A percentile compares a stretch with the other conserved stretches of the same genome.
Evolutionary conservation across 2,888 invertebrate species (phyloP).

Genomic region (Trypoxylon attenuatum): DNA sequence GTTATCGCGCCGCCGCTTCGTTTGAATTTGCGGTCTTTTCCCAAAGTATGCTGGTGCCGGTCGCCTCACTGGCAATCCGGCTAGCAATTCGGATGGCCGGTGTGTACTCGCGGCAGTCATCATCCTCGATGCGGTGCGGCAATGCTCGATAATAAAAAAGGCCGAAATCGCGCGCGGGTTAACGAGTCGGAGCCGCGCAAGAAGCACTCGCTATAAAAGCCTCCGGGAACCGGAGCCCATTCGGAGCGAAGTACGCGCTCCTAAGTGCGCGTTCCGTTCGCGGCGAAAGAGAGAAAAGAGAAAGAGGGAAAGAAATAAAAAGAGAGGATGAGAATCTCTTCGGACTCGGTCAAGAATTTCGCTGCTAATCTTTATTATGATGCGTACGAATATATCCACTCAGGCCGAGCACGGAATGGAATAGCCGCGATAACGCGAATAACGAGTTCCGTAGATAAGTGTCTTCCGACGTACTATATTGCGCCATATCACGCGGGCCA

Average conservation of each 20-base stretch:
- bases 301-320: too few relatives aligned
- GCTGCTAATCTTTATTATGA: background rate
- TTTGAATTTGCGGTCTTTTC: constrained; percentile 55
- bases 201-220: constrained; percentile 59
- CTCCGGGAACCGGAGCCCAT: constrained; percentile 45
- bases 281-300: too few relatives aligned
- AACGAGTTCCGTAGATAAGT: background rate
- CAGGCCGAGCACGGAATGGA: background rate
- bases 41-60: constrained; percentile 15
- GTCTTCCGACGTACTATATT: background rate
- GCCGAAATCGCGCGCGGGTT: constrained; percentile 53
- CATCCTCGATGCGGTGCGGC: too few relatives aligned
- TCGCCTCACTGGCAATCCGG: too few relatives aligned
- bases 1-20: constrained; percentile 61
- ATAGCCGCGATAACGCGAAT: background rate
- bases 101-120: too few relatives aligned
- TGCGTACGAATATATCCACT: background rate
- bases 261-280: constrained; percentile 11
- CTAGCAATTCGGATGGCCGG: too few relatives aligned
- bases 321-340: constrained; percentile 25
- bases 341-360: too few relatives aligned
- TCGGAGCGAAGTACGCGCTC: constrained; percentile 31
- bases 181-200: constrained; percentile 53
- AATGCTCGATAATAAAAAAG: constrained; percentile 47
- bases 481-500: background rate